Evolutionary conservation across 2,113 vertebrate species (phyloP), one percentile per base, ranked within the genome.

Genomic region (Oxygymnocypris stewartii): DNA sequence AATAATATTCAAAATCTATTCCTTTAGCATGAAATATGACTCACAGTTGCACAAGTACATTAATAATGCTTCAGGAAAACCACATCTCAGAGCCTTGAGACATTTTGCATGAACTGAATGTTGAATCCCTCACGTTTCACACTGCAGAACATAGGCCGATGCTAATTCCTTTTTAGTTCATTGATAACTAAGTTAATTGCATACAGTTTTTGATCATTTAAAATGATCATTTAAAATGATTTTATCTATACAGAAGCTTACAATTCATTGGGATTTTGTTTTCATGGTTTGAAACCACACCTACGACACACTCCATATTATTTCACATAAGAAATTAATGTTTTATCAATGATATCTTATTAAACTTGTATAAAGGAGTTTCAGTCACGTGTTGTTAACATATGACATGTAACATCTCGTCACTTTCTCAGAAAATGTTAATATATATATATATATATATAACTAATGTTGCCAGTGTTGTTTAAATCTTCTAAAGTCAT

Each of bases 81-180:
- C n/a, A 7, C 44, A 79, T 61, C 35, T 79, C 76, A 31, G 16
- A 80, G 3, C 23, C 23, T 37, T 40, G 10, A 79, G 20, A 18
- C 25, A 79, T 79, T 79, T 79, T 79, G 51, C 51, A 20, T 2
- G 59, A 11, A 23, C 18, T 40, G 35, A 54, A 78, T 7, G 23
- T 4, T 49, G 47, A 75, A 47, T 51, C 44, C n/a, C 6, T 31
- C 14, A 25, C n/a, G 28, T 76, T 59, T 79, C 20, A 80, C 78
- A 61, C 76, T 42, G 71, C 20, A 23, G 71, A n/a, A 74, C 71
- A 40, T n/a, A 77, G 44, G n/a, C 75, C 51, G 75, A 77, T 28
- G 47, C 14, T 51, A 77, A 51, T 51, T 77, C 47, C 75, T 47
- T 77, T 77, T 51, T 77, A 31, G 28, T 31, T 31, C 1, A 31